phyloP scores from a whole-genome alignment of 2,113 vertebrate species.

The Myrmecobius fasciatus region DNA sequence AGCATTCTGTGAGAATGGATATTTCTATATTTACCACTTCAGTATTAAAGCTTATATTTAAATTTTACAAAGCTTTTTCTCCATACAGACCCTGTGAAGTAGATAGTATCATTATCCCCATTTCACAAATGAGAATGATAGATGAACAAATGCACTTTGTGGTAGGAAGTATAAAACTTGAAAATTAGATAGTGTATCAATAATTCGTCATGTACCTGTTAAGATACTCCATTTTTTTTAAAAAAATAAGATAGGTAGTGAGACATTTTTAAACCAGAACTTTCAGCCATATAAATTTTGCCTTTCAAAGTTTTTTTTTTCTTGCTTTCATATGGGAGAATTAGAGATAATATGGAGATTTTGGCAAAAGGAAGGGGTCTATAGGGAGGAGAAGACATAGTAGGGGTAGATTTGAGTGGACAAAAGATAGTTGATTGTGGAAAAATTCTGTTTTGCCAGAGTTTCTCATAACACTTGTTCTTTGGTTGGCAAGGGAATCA shows the following conservation, averaged over 20 bases:
- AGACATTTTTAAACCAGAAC: neutral
- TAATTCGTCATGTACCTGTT: neutral
- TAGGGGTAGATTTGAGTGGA: neutral
- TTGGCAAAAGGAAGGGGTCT: too few relatives aligned
- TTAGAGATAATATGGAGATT: neutral
- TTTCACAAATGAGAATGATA: neutral
- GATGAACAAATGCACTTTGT: neutral
- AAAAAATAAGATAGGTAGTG: neutral
- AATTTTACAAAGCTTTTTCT: neutral
- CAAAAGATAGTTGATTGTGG: neutral
- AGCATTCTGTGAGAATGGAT: neutral
- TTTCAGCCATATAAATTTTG: neutral
- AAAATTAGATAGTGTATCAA: neutral
- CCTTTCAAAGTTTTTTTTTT: neutral
- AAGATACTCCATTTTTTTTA: neutral
- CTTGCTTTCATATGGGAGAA: neutral
- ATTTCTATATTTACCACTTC: neutral
- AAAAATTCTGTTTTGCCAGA: neutral
- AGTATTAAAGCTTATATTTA: neutral
- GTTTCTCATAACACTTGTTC: neutral
- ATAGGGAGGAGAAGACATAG: neutral
- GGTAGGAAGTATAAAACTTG: neutral
- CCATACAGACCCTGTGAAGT: neutral
- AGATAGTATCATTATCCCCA: neutral
- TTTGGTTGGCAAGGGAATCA: neutral